phyloP scores from a whole-genome alignment of 2,888 invertebrate species.

The Chymomyza fuscimana region DNA sequence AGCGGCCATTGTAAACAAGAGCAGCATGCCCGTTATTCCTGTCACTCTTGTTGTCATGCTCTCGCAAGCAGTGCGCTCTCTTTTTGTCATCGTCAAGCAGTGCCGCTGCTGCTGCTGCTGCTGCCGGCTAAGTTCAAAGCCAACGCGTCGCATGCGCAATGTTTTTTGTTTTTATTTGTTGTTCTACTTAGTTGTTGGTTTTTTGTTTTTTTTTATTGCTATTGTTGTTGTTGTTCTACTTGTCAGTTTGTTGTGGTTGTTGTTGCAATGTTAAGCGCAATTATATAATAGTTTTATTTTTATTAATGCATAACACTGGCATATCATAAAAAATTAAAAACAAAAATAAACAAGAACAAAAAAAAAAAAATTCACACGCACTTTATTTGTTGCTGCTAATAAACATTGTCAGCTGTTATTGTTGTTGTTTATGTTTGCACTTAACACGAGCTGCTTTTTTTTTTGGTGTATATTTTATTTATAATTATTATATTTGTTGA shows the following conservation, averaged over 20 bases:
- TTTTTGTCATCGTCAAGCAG: background rate
- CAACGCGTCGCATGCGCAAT: background rate
- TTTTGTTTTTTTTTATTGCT: background rate
- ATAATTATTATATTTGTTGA: conserved; percentile 2
- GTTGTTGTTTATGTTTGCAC: conserved; percentile 6
- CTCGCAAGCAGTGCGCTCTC: background rate
- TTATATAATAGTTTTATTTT: background rate
- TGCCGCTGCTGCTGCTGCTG: background rate
- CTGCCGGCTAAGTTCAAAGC: background rate
- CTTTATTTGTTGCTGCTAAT: background rate
- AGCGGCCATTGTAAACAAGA: background rate
- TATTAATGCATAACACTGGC: background rate
- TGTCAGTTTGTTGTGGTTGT: background rate
- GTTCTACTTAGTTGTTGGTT: background rate
- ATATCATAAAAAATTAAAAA: background rate
- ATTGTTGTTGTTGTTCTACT: conserved; percentile 13
- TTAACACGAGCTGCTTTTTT: conserved; percentile 1
- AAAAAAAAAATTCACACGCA: background rate
- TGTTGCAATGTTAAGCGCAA: background rate
- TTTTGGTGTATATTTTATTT: conserved; percentile 1
- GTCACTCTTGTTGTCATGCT: background rate
- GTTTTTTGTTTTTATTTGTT: background rate
- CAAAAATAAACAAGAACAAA: too few relatives aligned
- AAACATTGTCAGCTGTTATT: conserved; percentile 8
- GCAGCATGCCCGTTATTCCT: background rate